A percentile compares a stretch with the other conserved stretches of the same genome.
Conservation (phyloP, 2,113 vertebrate species). For the Callopanchax toddi region DNA sequence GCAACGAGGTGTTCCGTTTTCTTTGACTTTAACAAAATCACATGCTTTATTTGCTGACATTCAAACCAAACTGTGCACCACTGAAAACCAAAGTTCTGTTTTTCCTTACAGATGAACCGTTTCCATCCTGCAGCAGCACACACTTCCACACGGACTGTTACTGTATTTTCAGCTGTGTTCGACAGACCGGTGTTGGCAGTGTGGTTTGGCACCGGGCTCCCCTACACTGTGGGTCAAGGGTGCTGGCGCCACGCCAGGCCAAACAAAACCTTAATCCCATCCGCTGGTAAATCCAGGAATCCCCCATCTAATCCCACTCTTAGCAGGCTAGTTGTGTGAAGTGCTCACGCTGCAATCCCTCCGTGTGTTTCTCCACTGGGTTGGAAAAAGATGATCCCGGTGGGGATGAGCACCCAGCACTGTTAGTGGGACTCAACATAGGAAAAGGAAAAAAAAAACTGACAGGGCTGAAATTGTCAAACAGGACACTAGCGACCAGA, state of each 20-base stretch:
- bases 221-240: conserved; percentile 60
- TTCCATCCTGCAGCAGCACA: conserved; percentile 2
- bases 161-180: conserved; percentile 36
- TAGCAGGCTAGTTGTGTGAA: conserved; percentile 68
- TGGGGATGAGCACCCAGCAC: conserved; percentile 30
- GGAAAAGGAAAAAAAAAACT: conserved; percentile 4
- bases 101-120: background rate
- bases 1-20: background rate
- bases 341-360: conserved; percentile 69
- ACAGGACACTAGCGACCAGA: conserved; percentile 5
- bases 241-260: conserved; percentile 63
- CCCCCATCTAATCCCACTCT: conserved; percentile 68
- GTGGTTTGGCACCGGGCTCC: conserved; percentile 39
- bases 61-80: too few relatives aligned
- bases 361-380: conserved; percentile 62
- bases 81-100: background rate
- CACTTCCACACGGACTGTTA: conserved; percentile 22
- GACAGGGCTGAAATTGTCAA: conserved; percentile 11
- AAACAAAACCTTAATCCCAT: conserved; percentile 78
- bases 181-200: conserved; percentile 33
- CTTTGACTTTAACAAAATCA: background rate
- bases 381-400: conserved; percentile 57
- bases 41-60: background rate
- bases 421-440: conserved; percentile 25
- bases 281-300: conserved; percentile 61